phyloP scores from a whole-genome alignment of 1,140 invertebrate species.

The Conus ventricosus region DNA sequence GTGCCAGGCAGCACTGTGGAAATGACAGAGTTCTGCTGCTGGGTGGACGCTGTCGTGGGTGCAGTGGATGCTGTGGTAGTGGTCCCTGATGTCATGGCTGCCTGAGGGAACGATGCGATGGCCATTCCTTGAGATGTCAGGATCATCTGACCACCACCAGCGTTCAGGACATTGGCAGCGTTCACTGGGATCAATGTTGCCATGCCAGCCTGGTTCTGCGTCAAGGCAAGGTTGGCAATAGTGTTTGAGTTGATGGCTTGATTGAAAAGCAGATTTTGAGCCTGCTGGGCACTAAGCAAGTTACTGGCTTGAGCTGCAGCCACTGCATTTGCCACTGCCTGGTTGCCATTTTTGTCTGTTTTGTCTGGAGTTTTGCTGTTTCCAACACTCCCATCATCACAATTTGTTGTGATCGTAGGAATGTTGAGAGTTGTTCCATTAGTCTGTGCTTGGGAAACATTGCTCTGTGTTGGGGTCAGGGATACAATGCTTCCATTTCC shows the following conservation, averaged over 20 bases:
- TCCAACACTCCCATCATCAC: not conserved
- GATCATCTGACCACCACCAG: constrained; percentile 39
- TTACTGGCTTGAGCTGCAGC: constrained; percentile 34
- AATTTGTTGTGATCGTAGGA: not conserved
- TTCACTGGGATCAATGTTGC: constrained; percentile 31
- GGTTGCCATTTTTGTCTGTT: constrained; percentile 25
- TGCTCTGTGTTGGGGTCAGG: constrained; percentile 14
- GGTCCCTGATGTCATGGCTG: constrained; percentile 79
- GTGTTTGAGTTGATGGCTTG: constrained; percentile 22
- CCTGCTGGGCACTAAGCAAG: constrained; percentile 25
- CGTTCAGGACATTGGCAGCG: constrained; percentile 47
- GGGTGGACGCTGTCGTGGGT: constrained; percentile 72
- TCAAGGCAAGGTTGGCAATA: constrained; percentile 34
- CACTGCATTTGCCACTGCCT: constrained; percentile 24
- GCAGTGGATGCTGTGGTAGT: constrained; percentile 69
- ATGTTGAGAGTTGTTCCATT: constrained; percentile 21
- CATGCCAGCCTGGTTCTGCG: constrained; percentile 30
- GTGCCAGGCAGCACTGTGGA: constrained; percentile 41
- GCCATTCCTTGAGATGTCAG: constrained; percentile 38
- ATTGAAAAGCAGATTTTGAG: constrained; percentile 28
- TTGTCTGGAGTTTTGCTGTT: constrained; percentile 26
- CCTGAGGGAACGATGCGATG: constrained; percentile 44
- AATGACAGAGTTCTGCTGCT: constrained; percentile 56
- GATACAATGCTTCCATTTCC: constrained; percentile 57
- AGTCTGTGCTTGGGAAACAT: constrained; percentile 26